phyloP scores from a whole-genome alignment of 2,888 invertebrate genomes.

The Phengaris arion region DNA sequence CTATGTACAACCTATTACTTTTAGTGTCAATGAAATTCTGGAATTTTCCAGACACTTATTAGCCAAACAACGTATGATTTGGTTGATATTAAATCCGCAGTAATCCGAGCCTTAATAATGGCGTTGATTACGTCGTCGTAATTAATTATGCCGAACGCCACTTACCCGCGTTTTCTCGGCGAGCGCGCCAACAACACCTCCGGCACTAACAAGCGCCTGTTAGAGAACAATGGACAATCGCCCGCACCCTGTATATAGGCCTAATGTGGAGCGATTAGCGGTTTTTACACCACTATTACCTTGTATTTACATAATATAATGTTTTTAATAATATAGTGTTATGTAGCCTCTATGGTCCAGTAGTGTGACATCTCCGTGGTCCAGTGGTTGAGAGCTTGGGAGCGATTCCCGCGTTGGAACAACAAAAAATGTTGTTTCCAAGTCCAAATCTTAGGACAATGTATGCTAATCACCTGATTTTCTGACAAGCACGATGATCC shows the following conservation, averaged over 20 bases:
- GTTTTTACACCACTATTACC: background rate
- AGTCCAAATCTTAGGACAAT: no score
- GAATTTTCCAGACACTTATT: background rate
- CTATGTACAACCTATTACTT: background rate
- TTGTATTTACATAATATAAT: background rate
- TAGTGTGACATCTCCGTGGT: no score
- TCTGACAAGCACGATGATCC: no score
- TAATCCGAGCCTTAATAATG: conserved; percentile 21
- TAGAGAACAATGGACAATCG: conserved; percentile 77
- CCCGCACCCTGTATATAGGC: conserved; percentile 47
- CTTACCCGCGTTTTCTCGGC: conserved; percentile 58
- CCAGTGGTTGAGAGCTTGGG: no score
- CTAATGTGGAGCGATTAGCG: background rate
- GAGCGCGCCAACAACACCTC: conserved; percentile 62
- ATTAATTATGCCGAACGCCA: conserved; percentile 48
- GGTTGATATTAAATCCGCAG: conserved; percentile 11
- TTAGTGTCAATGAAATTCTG: background rate
- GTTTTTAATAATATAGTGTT: no score
- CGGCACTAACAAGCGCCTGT: conserved; percentile 70
- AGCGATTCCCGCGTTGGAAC: no score
- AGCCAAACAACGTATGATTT: background rate
- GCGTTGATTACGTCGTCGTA: conserved; percentile 31
- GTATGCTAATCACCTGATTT: no score
- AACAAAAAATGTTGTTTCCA: no score
- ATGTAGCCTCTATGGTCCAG: no score